Base-by-base conservation (phyloP, 2,888 invertebrate genomes). In the Conops quadrifasciatus region DNA sequence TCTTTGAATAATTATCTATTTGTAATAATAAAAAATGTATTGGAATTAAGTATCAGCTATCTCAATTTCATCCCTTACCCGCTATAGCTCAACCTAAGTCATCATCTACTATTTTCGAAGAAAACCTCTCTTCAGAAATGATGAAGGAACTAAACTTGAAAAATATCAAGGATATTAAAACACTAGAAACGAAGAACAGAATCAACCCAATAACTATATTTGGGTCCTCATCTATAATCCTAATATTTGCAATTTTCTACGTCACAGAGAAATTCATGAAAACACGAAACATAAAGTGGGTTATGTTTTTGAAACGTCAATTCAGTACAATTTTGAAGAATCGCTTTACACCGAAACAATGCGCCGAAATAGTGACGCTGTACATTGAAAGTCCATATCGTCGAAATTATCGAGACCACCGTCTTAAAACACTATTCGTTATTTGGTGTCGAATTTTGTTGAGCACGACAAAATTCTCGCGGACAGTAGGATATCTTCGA, bases 61-160 rank as follows among this genome's bases (percentile, higher is more conserved):
- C 67, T 21, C 63, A 67, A 45, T 59, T 59, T 49, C 60, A 71
- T 30, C 70, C 72, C 19, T 21, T 76, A 45, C 75, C 74, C 21
- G 65, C 74, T 21, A 70, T 75, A n/a, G 19, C 71, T 1, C 73
- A 76, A 53, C 73, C 75, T 45, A 67, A 60, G 28, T 66, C 71
- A 13, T 58, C 43, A 36, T 26, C 53, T 47, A 15, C 47, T 16
- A 69, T 3, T 24, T 59, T 71, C 43, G 71, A 70, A 51, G 73
- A 75, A 72, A 68, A 71, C 19, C 67, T 73, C 15, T 72, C 74
- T n/a, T 49, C 71, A 30, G 67, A 73, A 67, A 64, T 70, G 67
- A 63, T 74, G 65, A 72, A 75, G 26, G 71, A 74, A 60, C 49
- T 72, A 9, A 71, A 76, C 19, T 7, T 66, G 2, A 69, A 71